phyloP scores from a whole-genome alignment of 1,140 invertebrate species.

The Mamestra configurata region DNA sequence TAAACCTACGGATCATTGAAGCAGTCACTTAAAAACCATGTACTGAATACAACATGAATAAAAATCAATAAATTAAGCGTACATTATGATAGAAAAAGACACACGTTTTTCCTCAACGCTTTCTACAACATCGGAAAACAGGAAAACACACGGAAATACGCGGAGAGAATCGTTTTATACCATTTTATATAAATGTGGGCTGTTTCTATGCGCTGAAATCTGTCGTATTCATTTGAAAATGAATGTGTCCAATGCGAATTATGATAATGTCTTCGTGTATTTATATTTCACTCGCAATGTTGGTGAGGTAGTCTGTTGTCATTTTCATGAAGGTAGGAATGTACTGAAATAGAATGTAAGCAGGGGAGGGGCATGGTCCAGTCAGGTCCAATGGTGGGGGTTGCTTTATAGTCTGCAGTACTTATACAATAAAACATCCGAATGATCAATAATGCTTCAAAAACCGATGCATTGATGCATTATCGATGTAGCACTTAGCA shows the following conservation, averaged over 20 bases:
- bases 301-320: background rate
- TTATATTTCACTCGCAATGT: constrained; percentile 1
- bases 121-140: constrained; percentile 46
- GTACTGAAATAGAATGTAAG: background rate
- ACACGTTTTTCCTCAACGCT: constrained; percentile 43
- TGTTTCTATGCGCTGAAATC: constrained; percentile 3
- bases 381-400: background rate
- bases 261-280: background rate
- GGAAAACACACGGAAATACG: constrained; percentile 47
- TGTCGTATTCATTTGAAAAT: constrained; percentile 4
- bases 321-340: background rate
- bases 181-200: constrained; percentile 37
- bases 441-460: background rate
- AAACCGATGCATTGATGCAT: background rate
- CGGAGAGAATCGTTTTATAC: constrained; percentile 28
- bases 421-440: background rate
- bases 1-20: too few species aligned
- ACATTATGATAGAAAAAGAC: constrained; percentile 32
- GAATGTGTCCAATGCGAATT: background rate
- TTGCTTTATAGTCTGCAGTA: background rate
- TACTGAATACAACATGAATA: background rate
- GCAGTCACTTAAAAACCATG: background rate
- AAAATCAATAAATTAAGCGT: constrained; percentile 39
- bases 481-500: background rate
- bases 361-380: background rate